These are phyloP conservation scores for Sinopyrophorus schimmeli DNA, from an alignment of 2,888 invertebrate species.

Conservation along the genomic window DNA sequence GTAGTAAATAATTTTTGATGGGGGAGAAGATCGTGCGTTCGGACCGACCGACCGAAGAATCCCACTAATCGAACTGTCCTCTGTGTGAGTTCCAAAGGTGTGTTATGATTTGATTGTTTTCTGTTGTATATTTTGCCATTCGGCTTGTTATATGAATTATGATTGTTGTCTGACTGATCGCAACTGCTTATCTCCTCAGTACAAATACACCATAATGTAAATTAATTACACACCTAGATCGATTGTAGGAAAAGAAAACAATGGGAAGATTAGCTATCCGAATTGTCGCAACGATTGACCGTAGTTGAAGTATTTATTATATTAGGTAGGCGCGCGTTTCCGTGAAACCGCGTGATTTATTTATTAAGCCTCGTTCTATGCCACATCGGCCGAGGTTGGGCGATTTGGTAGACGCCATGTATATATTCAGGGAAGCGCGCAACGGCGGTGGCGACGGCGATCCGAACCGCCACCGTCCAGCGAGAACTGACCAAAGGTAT, in stretches of 20 bases:
- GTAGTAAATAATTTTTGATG: too few relatives aligned
- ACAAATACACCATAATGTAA: slow-evolving; percentile 56
- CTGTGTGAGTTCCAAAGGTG: slow-evolving; percentile 51
- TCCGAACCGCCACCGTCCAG: slow-evolving; percentile 41
- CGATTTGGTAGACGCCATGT: slow-evolving; percentile 39
- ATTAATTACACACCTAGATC: slow-evolving; percentile 42
- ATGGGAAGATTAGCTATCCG: slow-evolving; percentile 40
- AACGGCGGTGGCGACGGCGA: slow-evolving; percentile 29
- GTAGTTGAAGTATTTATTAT: slow-evolving; percentile 48
- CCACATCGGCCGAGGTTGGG: slow-evolving; percentile 36
- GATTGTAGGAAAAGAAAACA: slow-evolving; percentile 38
- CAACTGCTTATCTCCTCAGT: slow-evolving; percentile 56
- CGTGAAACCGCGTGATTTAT: slow-evolving; percentile 50
- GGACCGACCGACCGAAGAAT: slow-evolving; percentile 26
- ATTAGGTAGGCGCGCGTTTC: slow-evolving; percentile 51
- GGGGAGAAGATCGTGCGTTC: slow-evolving; percentile 44
- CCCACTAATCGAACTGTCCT: too few relatives aligned
- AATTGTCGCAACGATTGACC: slow-evolving; percentile 52
- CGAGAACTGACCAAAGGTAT: slow-evolving; percentile 54
- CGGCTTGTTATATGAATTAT: slow-evolving; percentile 55
- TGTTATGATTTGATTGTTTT: slow-evolving; percentile 51
- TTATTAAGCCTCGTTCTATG: slow-evolving; percentile 44
- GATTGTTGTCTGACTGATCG: slow-evolving; percentile 55
- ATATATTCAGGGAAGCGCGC: slow-evolving; percentile 36
- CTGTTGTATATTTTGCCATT: slow-evolving; percentile 49